A percentile compares a stretch with the other conserved stretches of the same genome.
These are phyloP conservation scores for Polymixis lichenea DNA, from an alignment of 2,888 invertebrate genomes.

Conservation along the genomic window DNA sequence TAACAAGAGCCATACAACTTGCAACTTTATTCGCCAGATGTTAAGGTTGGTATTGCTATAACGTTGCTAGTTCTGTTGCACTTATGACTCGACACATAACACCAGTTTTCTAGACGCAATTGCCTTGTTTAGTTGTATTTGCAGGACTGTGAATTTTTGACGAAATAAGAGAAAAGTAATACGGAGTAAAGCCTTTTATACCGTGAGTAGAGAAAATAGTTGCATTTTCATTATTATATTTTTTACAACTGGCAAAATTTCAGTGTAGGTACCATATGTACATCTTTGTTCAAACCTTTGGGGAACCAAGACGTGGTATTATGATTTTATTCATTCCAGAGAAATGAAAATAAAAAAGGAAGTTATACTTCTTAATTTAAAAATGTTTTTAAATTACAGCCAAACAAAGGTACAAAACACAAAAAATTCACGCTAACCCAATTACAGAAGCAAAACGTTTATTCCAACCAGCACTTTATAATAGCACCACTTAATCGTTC, in stretches of 20 bases:
- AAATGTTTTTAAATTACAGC: not conserved
- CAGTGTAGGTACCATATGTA: no score
- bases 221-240: not conserved
- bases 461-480: constrained; percentile 65
- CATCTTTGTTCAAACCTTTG: no score
- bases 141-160: constrained; percentile 9
- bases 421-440: constrained; percentile 34
- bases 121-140: constrained; percentile 38
- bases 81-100: constrained; percentile 44
- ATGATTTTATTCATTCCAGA: not conserved
- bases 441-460: constrained; percentile 64
- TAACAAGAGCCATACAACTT: not conserved
- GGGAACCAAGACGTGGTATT: no score
- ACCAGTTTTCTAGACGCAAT: constrained; percentile 37
- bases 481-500: constrained; percentile 75
- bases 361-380: not conserved
- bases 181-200: not conserved
- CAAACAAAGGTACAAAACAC: constrained; percentile 10
- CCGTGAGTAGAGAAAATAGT: not conserved
- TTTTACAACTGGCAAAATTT: no score
- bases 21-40: not conserved
- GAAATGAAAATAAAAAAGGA: not conserved
- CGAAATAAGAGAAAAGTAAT: constrained; percentile 1
- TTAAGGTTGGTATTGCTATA: constrained; percentile 7
- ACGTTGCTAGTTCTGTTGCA: constrained; percentile 15